These are phyloP conservation scores for Dermatophagoides farinae DNA, from an alignment of 1,140 invertebrate genomes.

Conservation along the genomic window DNA sequence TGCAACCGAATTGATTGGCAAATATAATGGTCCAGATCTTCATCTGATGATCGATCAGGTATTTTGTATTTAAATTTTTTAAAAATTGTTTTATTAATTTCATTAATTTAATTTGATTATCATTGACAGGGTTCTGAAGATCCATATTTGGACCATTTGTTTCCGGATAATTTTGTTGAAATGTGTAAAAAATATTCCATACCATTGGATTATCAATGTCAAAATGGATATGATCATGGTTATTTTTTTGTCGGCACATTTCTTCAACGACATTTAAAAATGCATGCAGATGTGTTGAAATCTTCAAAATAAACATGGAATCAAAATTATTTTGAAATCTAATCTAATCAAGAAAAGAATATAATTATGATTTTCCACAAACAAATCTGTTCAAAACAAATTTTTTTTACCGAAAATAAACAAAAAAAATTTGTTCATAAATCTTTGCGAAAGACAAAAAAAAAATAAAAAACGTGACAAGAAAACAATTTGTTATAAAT, in stretches of 20 bases:
- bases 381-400: no score
- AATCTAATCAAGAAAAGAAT: no score
- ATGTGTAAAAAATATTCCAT: conserved; percentile 46
- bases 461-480: neutral
- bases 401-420: no score
- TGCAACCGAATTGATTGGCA: conserved; percentile 55
- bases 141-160: conserved; percentile 55
- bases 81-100: conserved; percentile 5
- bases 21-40: conserved; percentile 60
- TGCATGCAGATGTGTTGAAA: conserved; percentile 34
- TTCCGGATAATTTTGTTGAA: conserved; percentile 61
- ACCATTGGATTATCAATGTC: conserved; percentile 47
- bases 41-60: conserved; percentile 81
- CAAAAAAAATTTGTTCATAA: no score
- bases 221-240: conserved; percentile 83
- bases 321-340: no score
- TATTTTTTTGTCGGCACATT: conserved; percentile 88
- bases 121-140: conserved; percentile 29
- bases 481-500: no score
- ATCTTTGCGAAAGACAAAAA: neutral
- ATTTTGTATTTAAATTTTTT: conserved; percentile 14
- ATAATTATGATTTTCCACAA: no score
- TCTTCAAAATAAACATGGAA: neutral
- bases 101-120: conserved; percentile 19
- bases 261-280: conserved; percentile 76